Evolutionary conservation across 2,888 invertebrate genomes (phyloP), one percentile per base, ranked within the genome.

Genomic region (Andricus quercusramuli): DNA sequence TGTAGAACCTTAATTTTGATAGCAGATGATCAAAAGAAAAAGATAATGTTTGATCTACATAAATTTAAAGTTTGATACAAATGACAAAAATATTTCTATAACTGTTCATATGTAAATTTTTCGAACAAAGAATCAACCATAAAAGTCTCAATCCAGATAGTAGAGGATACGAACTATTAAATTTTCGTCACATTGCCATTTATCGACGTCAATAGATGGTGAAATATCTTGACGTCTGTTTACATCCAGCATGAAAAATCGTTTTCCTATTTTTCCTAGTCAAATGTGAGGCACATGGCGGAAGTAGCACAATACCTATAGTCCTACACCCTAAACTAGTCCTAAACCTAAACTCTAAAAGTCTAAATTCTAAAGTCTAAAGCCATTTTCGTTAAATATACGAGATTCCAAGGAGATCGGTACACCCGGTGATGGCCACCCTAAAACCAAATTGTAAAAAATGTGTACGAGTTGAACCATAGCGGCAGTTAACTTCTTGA

Each of bases 201-300:
- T 51, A 59, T 37, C 3, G 37, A 22, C 17, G 22, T 62, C 22
- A 82, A 76, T 59, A 25, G 59, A 65, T 56, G 77, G 76, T 82
- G 78, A 68, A 79, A 78, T 78, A 80, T 78, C 74, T 79, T 79
- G 78, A 78, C 79, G 80, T 85, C 78, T 83, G 84, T 87, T 88
- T 84, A 85, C 82, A 77, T 83, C 86, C 81, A 78, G 78, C 79
- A 68, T 85, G 87, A 88, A 87, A 88, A 87, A 89, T 85, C 51
- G 79, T 77, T 79, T 81, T 83, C 44, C 59, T 80, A 78, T 80
- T 70, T 29, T 77, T 29, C 78, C 66, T 68, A 83, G 83, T 86
- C 84, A 86, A 85, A 85, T 88, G 87, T 70, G 78, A 62, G 80
- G 83, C 89, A 89, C 86, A 89, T 89, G 89, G 84, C 86, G 88